Evolutionary conservation across 2,113 vertebrate genomes (phyloP), one percentile per base, ranked within the genome.

Genomic region (Colossoma macropomum): DNA sequence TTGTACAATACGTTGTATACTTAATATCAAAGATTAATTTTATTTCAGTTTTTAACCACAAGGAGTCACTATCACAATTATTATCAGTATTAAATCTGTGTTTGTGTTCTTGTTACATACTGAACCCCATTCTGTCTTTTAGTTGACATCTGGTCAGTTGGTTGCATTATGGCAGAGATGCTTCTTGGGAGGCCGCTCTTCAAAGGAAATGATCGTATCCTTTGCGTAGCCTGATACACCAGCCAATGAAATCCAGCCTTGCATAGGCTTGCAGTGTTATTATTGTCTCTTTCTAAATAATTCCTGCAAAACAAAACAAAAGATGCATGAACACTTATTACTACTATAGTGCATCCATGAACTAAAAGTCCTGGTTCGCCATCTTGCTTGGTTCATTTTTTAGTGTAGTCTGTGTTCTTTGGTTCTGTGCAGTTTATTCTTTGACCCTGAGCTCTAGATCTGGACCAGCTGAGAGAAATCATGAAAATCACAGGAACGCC

Each of bases 151-250:
- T 99, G 98, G 98, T 99, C 98, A 4, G 98, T 96, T 73, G 98
- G 98, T 88, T 99, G 98, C 90, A 99, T 99, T 92, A 98, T 99
- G 98, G 98, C 98, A 0, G 98, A 99, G 92, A 99, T 99, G 97
- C 95, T 98, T 69, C 95, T 96, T 0, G 97, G 96, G 66, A 96
- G 95, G 88, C 96, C 95, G 0, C 94, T 99, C 63, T 98, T 99
- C 89, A 98, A 97, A 92, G 98, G 98, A 90, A 98, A 90, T 9
- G 98, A 99, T 89, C 97, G 97, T 99, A 99, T 99, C 98, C 96
- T 98, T 77, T 30, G 25, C 13, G n/a, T 4, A 38, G 15, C 21
- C 13, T 63, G 7, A 27, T 16, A 77, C 56, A 10, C 13, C 41
- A 77, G 45, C n/a, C 75, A 45, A 25, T 27, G 27, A 21, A 60